Percentiles rank a stretch among this genome's conserved stretches.
phyloP scores from a whole-genome alignment of 2,797 vertebrate genomes.

The Remorina albescens region DNA sequence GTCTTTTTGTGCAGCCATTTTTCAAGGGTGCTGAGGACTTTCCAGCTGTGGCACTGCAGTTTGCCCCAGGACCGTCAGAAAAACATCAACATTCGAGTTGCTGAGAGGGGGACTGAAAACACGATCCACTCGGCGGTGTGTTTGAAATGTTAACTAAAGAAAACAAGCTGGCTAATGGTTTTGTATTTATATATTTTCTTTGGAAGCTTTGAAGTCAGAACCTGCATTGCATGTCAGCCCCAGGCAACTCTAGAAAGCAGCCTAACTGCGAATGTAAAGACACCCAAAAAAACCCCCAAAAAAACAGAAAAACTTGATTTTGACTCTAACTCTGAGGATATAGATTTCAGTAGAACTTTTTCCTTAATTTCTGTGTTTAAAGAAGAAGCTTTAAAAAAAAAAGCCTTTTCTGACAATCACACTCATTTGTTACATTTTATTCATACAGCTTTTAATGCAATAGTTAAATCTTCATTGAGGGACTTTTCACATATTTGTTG shows the following conservation, averaged over 20 bases:
- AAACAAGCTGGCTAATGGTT: constrained; percentile 85
- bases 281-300: constrained; percentile 31
- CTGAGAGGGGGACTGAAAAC: constrained; percentile 75
- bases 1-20: constrained; percentile 64
- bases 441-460: background rate
- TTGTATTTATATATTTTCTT: constrained; percentile 87
- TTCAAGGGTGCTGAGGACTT: constrained; percentile 64
- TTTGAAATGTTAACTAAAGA: constrained; percentile 86
- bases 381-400: background rate
- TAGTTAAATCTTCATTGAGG: constrained; percentile 6
- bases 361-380: constrained; percentile 6
- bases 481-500: background rate
- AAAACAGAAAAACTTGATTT: constrained; percentile 62
- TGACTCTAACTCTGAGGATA: constrained; percentile 51
- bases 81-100: constrained; percentile 71
- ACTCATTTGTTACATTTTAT: background rate
- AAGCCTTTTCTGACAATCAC: background rate
- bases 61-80: constrained; percentile 67
- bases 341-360: constrained; percentile 33
- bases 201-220: constrained; percentile 81
- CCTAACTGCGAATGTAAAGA: constrained; percentile 71
- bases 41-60: constrained; percentile 65
- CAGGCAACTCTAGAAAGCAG: constrained; percentile 61
- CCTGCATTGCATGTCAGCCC: constrained; percentile 66
- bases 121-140: constrained; percentile 69